Base-by-base conservation (phyloP, 2,888 invertebrate species). In the Amphipoea lucens region DNA sequence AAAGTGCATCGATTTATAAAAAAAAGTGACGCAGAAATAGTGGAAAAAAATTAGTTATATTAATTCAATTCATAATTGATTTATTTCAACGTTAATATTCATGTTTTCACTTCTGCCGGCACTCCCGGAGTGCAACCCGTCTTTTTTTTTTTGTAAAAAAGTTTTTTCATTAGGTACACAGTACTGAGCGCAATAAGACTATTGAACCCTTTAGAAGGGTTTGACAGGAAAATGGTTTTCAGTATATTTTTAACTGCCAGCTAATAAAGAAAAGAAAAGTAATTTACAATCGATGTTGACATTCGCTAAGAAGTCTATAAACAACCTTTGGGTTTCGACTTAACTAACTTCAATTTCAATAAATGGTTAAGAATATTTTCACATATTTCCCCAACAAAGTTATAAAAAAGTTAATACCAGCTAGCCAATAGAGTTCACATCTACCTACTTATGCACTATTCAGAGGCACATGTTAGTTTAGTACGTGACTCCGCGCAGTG, bases 401-500 rank as follows among this genome's bases (percentile, higher is more conserved):
- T 42, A 85, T 62, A 73, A 73, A 83, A 84, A 71, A 45, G 14
- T 73, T 29, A n/a, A 70, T 62, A 66, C 62, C 60, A 78, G 40
- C 51, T 23, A 71, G 48, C n/a, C 74, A 73, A 76, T 74, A 76
- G 68, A 74, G 79, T 62, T 17, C 57, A 67, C 65, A 87, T 84
- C 68, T 68, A 82, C 69, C 76, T 75, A 82, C 74, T 72, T 81
- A 81, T 89, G 83, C 85, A 81, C 77, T 73, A 78, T 89, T 81
- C 78, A 78, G 45, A 80, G 68, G 74, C 72, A 79, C 76, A 79
- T 82, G 78, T 89, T 78, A 74, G 78, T 85, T 54, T 51, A 29
- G 79, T 76, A 88, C 87, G 87, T 88, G 89, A 74, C 83, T 79
- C 42, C 54, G 70, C 54, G 40, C 83, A 63, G 51, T 83, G 83